Percentiles rank a stretch among this genome's conserved stretches.
Conservation (phyloP, 2,888 invertebrate species). For the Drosophila basisetae region DNA sequence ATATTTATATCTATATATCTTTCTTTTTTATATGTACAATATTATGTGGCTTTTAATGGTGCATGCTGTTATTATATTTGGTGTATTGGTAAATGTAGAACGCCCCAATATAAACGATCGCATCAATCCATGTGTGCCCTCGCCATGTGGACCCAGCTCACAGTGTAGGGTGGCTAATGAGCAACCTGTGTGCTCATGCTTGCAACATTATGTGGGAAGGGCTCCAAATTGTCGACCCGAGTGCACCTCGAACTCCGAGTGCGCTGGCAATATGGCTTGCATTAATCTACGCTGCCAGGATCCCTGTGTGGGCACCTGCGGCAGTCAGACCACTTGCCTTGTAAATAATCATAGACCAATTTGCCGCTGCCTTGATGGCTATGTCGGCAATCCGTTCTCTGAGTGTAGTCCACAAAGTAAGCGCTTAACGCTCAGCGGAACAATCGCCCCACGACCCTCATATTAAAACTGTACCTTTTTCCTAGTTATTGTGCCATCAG, state of each 20-base stretch:
- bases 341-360: constrained; percentile 94
- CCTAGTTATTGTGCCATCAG: constrained; percentile 86
- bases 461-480: constrained; percentile 27
- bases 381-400: constrained; percentile 93
- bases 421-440: constrained; percentile 52
- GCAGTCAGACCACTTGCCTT: constrained; percentile 90
- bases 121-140: constrained; percentile 91
- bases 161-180: constrained; percentile 91
- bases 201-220: constrained; percentile 91
- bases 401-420: constrained; percentile 89
- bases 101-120: constrained; percentile 77
- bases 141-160: constrained; percentile 94
- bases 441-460: not conserved
- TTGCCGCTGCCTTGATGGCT: constrained; percentile 92
- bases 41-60: constrained; percentile 73
- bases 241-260: constrained; percentile 94
- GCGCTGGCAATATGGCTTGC: constrained; percentile 93
- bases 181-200: constrained; percentile 92
- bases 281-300: constrained; percentile 92
- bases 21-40: constrained; percentile 67
- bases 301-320: constrained; percentile 95
- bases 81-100: constrained; percentile 71
- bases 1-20: constrained; percentile 42
- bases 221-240: constrained; percentile 95
- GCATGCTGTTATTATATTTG: constrained; percentile 70